These are phyloP conservation scores for Struthidea cinerea DNA, from an alignment of 2,113 vertebrate genomes.

Conservation along the genomic window DNA sequence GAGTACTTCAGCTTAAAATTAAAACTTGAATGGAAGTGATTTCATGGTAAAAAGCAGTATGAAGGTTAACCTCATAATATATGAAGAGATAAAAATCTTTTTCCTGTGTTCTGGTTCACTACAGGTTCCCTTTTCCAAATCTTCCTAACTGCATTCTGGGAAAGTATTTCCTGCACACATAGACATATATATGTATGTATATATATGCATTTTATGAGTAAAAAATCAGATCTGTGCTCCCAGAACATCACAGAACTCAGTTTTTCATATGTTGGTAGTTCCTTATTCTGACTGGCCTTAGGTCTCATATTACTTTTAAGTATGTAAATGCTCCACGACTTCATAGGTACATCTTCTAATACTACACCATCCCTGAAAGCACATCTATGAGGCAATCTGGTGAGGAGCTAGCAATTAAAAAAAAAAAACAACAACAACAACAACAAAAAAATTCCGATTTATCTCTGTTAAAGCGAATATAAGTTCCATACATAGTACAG, in stretches of 20 bases:
- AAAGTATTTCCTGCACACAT: background rate
- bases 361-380: background rate
- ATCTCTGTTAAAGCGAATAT: background rate
- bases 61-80: background rate
- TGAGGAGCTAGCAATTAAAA: background rate
- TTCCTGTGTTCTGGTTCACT: background rate
- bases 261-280: background rate
- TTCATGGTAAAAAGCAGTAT: background rate
- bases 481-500: background rate
- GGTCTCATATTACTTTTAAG: background rate
- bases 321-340: background rate
- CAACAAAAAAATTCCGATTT: background rate
- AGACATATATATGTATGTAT: background rate
- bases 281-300: background rate
- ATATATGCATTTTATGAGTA: background rate
- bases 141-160: background rate
- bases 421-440: background rate
- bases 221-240: background rate
- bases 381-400: background rate
- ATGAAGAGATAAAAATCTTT: background rate
- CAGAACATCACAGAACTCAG: background rate
- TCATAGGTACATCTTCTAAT: background rate
- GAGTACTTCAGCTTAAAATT: background rate
- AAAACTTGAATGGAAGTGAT: background rate
- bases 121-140: background rate